Percentiles rank a stretch among this genome's conserved stretches.
Evolutionary conservation across 2,797 vertebrate species (phyloP).

Genomic region (Rhinoraja longicauda): DNA sequence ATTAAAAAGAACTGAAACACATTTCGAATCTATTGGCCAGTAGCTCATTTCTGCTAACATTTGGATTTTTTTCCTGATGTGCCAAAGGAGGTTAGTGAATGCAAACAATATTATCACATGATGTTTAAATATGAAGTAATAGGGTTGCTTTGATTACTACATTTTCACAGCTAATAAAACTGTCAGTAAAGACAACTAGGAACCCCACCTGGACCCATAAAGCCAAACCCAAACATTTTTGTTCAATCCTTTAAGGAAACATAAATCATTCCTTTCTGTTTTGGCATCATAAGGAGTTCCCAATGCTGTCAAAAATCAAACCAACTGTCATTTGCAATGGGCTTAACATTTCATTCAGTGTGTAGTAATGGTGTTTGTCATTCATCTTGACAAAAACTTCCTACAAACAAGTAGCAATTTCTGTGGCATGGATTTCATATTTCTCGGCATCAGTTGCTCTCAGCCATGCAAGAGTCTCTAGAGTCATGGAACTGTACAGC

Average conservation of each 20-base stretch:
- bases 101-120: background rate
- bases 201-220: background rate
- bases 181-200: background rate
- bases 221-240: background rate
- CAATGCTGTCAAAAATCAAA: background rate
- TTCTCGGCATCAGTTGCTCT: no score
- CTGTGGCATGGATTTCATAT: no score
- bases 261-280: background rate
- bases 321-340: background rate
- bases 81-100: background rate
- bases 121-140: background rate
- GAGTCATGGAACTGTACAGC: no score
- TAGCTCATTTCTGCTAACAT: background rate
- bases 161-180: background rate
- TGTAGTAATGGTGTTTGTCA: no score
- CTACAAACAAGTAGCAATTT: no score
- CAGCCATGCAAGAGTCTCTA: no score
- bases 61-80: background rate
- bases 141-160: background rate
- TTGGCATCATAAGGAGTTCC: background rate
- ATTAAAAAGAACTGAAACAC: background rate
- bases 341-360: no score
- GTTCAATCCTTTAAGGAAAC: background rate
- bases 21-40: background rate
- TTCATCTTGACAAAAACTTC: no score